Evolutionary conservation across 2,888 invertebrate species (phyloP), one percentile per base, ranked within the genome.

Genomic region (Acronicta psi): DNA sequence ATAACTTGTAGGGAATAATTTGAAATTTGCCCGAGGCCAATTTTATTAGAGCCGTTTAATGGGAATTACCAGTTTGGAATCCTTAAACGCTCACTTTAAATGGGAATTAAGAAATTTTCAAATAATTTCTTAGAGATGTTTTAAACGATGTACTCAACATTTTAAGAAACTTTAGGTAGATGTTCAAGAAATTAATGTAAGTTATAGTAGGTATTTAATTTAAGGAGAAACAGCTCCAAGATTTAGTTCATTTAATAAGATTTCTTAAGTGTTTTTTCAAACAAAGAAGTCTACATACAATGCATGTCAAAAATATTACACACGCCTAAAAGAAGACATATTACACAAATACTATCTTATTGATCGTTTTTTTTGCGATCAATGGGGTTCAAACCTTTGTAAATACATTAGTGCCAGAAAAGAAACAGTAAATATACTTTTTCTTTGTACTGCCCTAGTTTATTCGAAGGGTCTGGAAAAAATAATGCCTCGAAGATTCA

Each of bases 1-100:
- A 71, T 76, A 78, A 68, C 67, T 77, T 69, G 70, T 41, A 63
- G 44, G 57, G 58, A 72, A 75, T 79, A 79, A 79, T 75, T 77
- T 67, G 62, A 66, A 78, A 71, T 69, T 77, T 69, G 62, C 73
- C 55, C 53, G 50, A 50, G 69, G 76, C 64, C 65, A 74, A 72
- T 74, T 69, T 76, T 77, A 75, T 69, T 72, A 77, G 59, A 69
- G 65, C 61, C 59, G 18, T 64, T 71, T 69, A 75, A 76, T 68
- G 70, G 59, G 31, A 61, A 67, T 73, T 73, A 71, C 62, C 74
- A 57, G 65, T 74, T 78, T 46, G 46, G 62, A 72, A 67, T 68
- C 61, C 62, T 72, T 58, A 69, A 74, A 42, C 59, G 74, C 36
- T 49, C 56, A 50, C 54, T 69, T 55, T 51, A 58, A 74, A 66